Evolutionary conservation across 2,797 vertebrate genomes (phyloP).

Genomic region (Streptopelia turtur): DNA sequence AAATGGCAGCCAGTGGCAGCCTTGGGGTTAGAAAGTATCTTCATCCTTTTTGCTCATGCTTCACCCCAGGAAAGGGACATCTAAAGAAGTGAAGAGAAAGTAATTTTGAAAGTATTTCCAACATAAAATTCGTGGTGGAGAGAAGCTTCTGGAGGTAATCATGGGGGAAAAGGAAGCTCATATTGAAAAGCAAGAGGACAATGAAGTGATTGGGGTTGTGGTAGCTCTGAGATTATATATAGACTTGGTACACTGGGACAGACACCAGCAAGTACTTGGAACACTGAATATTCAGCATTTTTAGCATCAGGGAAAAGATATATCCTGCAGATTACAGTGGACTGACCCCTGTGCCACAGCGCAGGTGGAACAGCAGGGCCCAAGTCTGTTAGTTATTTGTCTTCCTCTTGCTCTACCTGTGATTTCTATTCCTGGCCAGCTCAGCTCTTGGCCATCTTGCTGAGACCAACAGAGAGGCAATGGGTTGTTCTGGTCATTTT

Average conservation of each 20-base stretch:
- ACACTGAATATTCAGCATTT: background rate
- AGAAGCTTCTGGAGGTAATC: background rate
- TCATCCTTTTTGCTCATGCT: background rate
- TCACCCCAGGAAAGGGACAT: background rate
- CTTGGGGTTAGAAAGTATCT: background rate
- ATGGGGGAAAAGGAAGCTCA: background rate
- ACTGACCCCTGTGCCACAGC: background rate
- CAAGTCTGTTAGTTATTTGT: conserved; percentile 8
- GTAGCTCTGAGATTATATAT: background rate
- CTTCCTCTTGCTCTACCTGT: background rate
- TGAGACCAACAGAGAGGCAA: background rate
- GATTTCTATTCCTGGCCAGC: background rate
- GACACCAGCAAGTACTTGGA: background rate
- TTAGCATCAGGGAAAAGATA: background rate
- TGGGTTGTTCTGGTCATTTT: background rate
- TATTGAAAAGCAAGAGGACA: background rate
- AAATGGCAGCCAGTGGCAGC: background rate
- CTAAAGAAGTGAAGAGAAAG: background rate
- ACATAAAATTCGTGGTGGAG: background rate
- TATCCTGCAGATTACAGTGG: background rate
- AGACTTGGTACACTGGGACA: background rate
- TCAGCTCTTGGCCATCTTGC: background rate
- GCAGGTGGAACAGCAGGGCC: conserved; percentile 6
- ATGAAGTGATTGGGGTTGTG: background rate
- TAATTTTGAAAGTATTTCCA: background rate